These are phyloP conservation scores for Alligator mississippiensis DNA, from an alignment of 2,113 vertebrate genomes.

Conservation along the genomic window DNA sequence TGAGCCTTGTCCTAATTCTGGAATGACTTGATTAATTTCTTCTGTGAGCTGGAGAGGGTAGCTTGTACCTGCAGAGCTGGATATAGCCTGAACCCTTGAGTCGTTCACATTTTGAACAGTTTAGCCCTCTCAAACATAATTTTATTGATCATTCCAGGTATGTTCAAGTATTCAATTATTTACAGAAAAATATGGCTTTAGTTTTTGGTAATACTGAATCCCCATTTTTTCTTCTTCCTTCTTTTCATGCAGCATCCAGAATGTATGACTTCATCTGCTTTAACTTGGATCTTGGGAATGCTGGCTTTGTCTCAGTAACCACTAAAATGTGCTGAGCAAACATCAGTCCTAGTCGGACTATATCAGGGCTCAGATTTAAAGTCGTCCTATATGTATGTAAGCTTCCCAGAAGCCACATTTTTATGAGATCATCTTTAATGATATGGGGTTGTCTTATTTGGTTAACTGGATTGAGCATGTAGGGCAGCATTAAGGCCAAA, in stretches of 20 bases:
- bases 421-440: slow-evolving; percentile 22
- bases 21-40: background rate
- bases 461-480: background rate
- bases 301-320: slow-evolving; percentile 43
- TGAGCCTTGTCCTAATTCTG: background rate
- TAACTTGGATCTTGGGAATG: slow-evolving; percentile 34
- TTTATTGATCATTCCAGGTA: background rate
- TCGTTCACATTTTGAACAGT: background rate
- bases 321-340: slow-evolving; percentile 48
- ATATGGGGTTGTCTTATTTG: slow-evolving; percentile 16
- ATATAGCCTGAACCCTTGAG: background rate
- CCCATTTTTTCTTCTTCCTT: background rate
- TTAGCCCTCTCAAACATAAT: background rate
- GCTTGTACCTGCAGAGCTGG: background rate
- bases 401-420: slow-evolving; percentile 25
- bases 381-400: background rate
- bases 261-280: slow-evolving; percentile 59
- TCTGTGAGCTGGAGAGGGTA: background rate
- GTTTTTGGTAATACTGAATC: background rate
- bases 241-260: slow-evolving; percentile 5
- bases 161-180: background rate
- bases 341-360: background rate
- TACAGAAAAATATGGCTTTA: background rate
- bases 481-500: slow-evolving; percentile 12
- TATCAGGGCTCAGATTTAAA: background rate